Base-by-base conservation (phyloP, 2,797 vertebrate species). In the Rhinogobio ventralis region DNA sequence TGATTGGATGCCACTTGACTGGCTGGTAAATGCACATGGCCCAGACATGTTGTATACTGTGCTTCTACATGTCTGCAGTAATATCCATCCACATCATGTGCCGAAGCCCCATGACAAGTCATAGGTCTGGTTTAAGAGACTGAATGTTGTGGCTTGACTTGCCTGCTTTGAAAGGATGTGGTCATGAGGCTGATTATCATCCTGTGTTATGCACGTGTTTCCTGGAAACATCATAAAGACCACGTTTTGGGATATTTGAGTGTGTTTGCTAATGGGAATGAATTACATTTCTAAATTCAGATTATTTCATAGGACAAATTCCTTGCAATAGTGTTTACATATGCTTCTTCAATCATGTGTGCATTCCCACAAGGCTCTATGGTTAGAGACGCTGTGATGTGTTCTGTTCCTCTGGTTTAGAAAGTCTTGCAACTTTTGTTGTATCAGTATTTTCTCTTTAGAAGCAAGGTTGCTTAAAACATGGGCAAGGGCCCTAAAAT, bases 331-430 rank as follows among this genome's bases (percentile, higher is more conserved):
- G 51, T 64, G 51, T 42, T 81, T 55, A 55, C 20, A 39, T 45
- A 45, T 81, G n/a, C 17, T 33, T 62, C 25, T 74, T 66, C 30
- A 51, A 8, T 74, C 14, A 57, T 49, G 51, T 19, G 39, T 73
- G 42, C 36, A 57, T 36, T 72, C 67, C 53, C 80, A 72, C 79
- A 72, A 45, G 62, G 39, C 68, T n/a, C 28, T 60, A 33, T 62
- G 68, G 19, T 60, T 81, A 55, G 53, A 72, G 39, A 72, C 67
- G 20, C n/a, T 3, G 66, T 53, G 33, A 39, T 39, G 46, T 28
- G 66, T 81, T 81, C 49, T 55, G 49, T 9, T 69, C 20, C 62
- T 28, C 49, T 81, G 66, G n/a, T 69, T 67, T 81, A 81, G 33
- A 72, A 81, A 72, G n/a, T 72, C 51, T 66, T 71, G 42, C 42